Evolutionary conservation across 2,888 invertebrate species (phyloP).

Genomic region (Furcula furcula): DNA sequence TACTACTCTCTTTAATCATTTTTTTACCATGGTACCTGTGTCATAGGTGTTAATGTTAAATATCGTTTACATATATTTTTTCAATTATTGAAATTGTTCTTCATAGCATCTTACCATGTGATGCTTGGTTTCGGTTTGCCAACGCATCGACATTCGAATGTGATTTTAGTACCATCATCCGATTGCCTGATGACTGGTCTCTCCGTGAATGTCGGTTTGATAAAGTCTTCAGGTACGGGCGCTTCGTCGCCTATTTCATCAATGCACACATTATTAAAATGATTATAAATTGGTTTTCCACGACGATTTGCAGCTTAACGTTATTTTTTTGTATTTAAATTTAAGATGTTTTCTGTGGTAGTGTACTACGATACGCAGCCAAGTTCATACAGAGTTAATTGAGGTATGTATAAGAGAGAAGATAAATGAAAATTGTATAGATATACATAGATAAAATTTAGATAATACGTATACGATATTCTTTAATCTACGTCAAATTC

Average conservation of each 20-base stretch:
- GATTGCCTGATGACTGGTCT: constrained; percentile 98
- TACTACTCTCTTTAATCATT: constrained; percentile 89
- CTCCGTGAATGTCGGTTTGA: constrained; percentile 99
- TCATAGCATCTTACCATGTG: constrained; percentile 88
- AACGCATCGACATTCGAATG: constrained; percentile 98
- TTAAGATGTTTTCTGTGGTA: constrained; percentile 80
- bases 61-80: not conserved
- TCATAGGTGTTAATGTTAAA: constrained; percentile 42
- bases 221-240: constrained; percentile 95
- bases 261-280: constrained; percentile 51
- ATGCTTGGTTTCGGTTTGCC: constrained; percentile 97
- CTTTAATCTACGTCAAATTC: constrained; percentile 47
- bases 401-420: constrained; percentile 61
- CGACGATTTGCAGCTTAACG: constrained; percentile 55
- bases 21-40: constrained; percentile 92
- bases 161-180: constrained; percentile 96
- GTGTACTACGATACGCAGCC: constrained; percentile 49
- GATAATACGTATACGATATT: constrained; percentile 48
- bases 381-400: constrained; percentile 64
- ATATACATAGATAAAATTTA: constrained; percentile 48
- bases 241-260: constrained; percentile 93
- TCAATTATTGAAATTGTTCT: constrained; percentile 7
- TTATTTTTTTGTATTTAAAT: constrained; percentile 39
- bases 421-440: constrained; percentile 55
- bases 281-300: constrained; percentile 30